A percentile compares a stretch with the other conserved stretches of the same genome.
phyloP scores from a whole-genome alignment of 2,113 vertebrate genomes.

The Odocoileus virginianus region DNA sequence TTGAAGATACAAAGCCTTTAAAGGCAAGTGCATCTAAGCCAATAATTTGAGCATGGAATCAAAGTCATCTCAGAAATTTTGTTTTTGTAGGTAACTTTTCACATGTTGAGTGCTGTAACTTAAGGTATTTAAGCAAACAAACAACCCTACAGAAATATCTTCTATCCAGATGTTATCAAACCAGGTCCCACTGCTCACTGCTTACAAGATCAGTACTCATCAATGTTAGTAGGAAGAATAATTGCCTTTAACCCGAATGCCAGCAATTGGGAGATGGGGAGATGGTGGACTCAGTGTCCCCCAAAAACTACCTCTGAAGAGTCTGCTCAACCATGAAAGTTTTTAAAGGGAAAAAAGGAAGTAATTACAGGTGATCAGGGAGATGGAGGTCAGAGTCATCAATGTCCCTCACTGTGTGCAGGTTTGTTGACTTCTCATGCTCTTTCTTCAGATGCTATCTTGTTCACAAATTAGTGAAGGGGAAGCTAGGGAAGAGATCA shows the following conservation, averaged over 20 bases:
- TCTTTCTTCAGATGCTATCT: neutral
- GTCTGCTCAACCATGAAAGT: neutral
- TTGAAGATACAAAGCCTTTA: constrained; percentile 87
- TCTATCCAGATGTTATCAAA: neutral
- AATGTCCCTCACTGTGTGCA: neutral
- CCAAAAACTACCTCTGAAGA: neutral
- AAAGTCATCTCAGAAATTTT: constrained; percentile 81
- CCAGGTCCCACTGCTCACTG: neutral
- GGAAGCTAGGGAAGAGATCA: neutral
- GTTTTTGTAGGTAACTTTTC: constrained; percentile 59
- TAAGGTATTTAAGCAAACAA: neutral
- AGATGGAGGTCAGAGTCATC: neutral
- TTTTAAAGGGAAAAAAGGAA: neutral
- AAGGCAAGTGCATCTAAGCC: constrained; percentile 54
- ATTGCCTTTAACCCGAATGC: neutral
- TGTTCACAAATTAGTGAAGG: neutral
- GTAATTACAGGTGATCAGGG: neutral
- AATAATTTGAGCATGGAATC: constrained; percentile 87
- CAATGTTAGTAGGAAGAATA: neutral
- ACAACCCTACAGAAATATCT: neutral
- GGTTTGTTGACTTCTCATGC: neutral
- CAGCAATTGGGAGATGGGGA: neutral
- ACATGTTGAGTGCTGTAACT: neutral
- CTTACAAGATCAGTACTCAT: neutral
- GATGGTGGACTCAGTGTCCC: neutral